A percentile compares a stretch with the other conserved stretches of the same genome.
Evolutionary conservation across 2,888 invertebrate species (phyloP).

Genomic region (Glomeris marginata): DNA sequence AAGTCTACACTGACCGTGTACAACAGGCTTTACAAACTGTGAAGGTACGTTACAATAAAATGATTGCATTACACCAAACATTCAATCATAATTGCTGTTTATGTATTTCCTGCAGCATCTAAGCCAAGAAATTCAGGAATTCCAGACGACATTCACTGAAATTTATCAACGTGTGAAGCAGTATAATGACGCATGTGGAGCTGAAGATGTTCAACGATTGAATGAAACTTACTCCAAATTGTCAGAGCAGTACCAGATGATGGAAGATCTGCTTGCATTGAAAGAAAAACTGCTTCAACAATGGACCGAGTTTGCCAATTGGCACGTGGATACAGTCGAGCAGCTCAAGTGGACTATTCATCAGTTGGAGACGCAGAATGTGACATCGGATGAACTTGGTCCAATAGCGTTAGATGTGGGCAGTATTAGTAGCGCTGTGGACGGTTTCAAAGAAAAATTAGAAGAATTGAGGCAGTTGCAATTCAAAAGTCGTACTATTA

Average conservation of each 20-base stretch:
- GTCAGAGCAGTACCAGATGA: conserved; percentile 53
- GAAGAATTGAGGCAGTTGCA: conserved; percentile 9
- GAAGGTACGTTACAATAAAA: conserved; percentile 15
- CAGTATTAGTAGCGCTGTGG: conserved; percentile 3
- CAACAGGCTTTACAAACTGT: conserved; percentile 60
- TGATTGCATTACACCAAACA: too few species aligned
- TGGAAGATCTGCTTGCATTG: conserved; percentile 25
- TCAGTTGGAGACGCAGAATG: conserved; percentile 35
- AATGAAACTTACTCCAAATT: conserved; percentile 60
- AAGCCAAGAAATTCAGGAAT: conserved; percentile 69
- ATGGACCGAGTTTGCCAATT: conserved; percentile 66
- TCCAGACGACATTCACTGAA: conserved; percentile 56
- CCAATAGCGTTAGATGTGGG: conserved; percentile 6
- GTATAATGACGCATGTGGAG: conserved; percentile 44
- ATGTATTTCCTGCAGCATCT: conserved; percentile 42
- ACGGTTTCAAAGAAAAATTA: conserved; percentile 9
- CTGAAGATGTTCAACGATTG: conserved; percentile 54
- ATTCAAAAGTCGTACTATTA: conserved; percentile 7
- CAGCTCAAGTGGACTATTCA: conserved; percentile 45
- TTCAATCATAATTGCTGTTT: not conserved
- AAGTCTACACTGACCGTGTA: conserved; percentile 64
- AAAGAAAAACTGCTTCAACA: conserved; percentile 30
- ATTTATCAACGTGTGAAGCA: conserved; percentile 67
- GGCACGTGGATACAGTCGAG: conserved; percentile 63
- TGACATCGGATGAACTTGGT: conserved; percentile 22